Evolutionary conservation across 2,113 vertebrate genomes (phyloP), one percentile per base, ranked within the genome.

Genomic region (Taxidea taxus): DNA sequence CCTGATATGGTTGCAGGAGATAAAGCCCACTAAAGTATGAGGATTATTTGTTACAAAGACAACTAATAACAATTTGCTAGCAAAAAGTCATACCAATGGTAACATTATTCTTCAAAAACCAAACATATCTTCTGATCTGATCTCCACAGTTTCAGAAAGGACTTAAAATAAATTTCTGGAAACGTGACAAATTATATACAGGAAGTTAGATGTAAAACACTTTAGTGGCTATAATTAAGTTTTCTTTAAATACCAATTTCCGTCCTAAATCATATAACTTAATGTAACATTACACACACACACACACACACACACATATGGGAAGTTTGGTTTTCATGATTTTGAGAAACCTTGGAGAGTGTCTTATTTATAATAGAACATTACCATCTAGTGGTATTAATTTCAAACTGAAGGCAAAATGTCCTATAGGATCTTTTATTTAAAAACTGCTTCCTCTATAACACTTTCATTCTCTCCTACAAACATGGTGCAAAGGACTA

Each of bases 321-420:
- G 3, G 0, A 81, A 81, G 78, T 62, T 60, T 29, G n/a, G 15
- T 13, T 87, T 92, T 78, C 58, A 58, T 6, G 20, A 42, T 90
- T 86, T 60, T 88, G 15, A 56, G 47, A 90, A 81, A 47, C 20
- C 2, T 58, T 91, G 21, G 29, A 47, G 21, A 62, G 10, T 12
- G 27, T 72, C 23, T 70, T 60, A 47, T 23, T 87, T 44, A 88
- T 90, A 87, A 87, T 92, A 58, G 96, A 87, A 93, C 27, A 78
- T 87, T 39, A 39, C 83, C 92, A 96, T 87, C 96, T 96, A 15
- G 87, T 95, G 92, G 87, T 62, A 21, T 1, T 3, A 21, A 56
- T 86, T 90, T 87, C 29, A 92, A 87, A 92, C 80, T 95, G 9
- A 74, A 97, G 74, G 25, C 84, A 94, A 92, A 96, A 80, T 2